Conservation (phyloP, 2,888 invertebrate genomes). For the Ischnura elegans region DNA sequence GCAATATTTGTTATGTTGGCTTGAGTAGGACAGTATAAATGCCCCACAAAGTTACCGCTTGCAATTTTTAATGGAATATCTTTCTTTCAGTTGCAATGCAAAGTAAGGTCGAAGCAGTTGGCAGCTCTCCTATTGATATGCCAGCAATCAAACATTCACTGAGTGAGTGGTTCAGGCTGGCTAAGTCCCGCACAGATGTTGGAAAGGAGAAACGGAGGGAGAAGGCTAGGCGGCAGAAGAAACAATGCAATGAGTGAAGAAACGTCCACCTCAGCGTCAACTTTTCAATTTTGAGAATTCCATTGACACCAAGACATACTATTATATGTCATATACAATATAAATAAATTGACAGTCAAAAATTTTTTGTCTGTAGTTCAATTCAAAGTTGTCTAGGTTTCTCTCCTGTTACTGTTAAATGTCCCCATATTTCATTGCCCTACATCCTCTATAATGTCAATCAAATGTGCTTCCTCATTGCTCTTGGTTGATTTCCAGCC, state of each 20-base stretch:
- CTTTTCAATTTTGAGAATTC: neutral
- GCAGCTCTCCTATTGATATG: neutral
- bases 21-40: neutral
- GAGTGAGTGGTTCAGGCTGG: neutral
- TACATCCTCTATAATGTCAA: no score
- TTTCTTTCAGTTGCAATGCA: neutral
- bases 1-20: neutral
- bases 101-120: neutral
- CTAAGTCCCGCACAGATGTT: neutral
- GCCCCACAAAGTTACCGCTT: neutral
- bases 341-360: neutral
- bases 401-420: no score
- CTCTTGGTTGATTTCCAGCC: no score
- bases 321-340: neutral
- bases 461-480: no score
- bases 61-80: neutral
- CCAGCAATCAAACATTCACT: neutral
- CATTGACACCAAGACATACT: neutral
- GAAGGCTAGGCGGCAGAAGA: neutral
- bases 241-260: neutral
- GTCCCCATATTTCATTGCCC: no score
- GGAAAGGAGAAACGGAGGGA: constrained; percentile 1
- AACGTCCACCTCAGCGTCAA: neutral
- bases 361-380: neutral
- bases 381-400: no score